Percentiles rank a stretch among this genome's conserved stretches.
phyloP scores from a whole-genome alignment of 2,113 vertebrate genomes.

The Charadrius vociferus region DNA sequence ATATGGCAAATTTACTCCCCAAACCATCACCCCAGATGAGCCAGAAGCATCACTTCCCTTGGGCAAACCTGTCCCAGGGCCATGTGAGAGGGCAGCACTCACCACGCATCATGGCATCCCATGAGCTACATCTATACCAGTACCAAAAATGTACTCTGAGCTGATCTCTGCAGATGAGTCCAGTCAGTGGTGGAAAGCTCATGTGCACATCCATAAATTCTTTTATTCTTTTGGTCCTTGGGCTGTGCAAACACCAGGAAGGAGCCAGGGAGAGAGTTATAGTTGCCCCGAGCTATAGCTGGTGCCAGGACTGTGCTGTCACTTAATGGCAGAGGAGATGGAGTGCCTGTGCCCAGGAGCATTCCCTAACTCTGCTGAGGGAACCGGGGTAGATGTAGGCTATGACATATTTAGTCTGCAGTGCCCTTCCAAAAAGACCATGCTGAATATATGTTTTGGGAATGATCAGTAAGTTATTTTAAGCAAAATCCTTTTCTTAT shows the following conservation, averaged over 20 bases:
- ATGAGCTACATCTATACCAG: not conserved
- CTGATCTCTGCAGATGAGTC: not conserved
- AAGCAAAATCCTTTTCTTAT: not conserved
- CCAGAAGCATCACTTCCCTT: not conserved
- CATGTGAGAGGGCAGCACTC: accelerated
- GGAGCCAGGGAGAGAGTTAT: not conserved
- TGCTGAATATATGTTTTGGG: not conserved
- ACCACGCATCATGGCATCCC: not conserved
- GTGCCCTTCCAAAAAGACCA: not conserved
- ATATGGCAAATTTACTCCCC: not conserved
- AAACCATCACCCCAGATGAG: not conserved
- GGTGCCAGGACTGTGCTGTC: not conserved
- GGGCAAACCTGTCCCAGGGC: not conserved
- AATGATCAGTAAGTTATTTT: not conserved
- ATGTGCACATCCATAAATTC: not conserved
- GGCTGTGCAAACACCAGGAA: not conserved
- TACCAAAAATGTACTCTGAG: not conserved
- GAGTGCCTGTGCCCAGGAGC: not conserved
- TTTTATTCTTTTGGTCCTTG: not conserved
- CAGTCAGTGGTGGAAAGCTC: not conserved
- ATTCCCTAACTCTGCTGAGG: not conserved
- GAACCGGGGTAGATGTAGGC: not conserved
- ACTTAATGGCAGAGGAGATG: not conserved
- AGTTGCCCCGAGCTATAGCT: not conserved
- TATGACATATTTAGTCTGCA: not conserved